phyloP scores from a whole-genome alignment of 2,888 invertebrate genomes.

The Leptinotarsa peninsularis region DNA sequence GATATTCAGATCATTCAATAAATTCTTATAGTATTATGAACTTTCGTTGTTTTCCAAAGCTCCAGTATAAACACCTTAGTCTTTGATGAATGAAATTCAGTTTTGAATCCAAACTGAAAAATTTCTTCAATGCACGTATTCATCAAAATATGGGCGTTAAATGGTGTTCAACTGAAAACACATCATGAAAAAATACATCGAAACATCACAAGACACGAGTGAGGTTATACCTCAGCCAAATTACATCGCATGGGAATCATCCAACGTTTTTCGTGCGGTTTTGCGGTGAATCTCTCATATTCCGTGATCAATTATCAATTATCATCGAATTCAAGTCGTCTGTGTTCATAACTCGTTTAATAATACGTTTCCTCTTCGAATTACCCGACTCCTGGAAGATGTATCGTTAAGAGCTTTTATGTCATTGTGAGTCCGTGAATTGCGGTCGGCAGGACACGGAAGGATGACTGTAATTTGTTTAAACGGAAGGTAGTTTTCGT shows the following conservation, averaged over 20 bases:
- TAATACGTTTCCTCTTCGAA: conserved; percentile 39
- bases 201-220: background rate
- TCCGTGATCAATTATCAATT: conserved; percentile 27
- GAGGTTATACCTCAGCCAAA: background rate
- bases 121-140: too few relatives aligned
- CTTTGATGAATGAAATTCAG: too few relatives aligned
- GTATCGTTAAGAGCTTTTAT: conserved; percentile 48
- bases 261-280: conserved; percentile 24
- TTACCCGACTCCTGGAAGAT: conserved; percentile 43
- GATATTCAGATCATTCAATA: too few relatives aligned
- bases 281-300: conserved; percentile 1
- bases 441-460: conserved; percentile 49
- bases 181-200: too few relatives aligned
- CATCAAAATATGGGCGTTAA: too few relatives aligned
- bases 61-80: too few relatives aligned
- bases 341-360: conserved; percentile 41
- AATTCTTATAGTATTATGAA: too few relatives aligned
- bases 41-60: too few relatives aligned
- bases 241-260: conserved; percentile 21
- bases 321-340: conserved; percentile 40
- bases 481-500: background rate
- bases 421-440: conserved; percentile 36
- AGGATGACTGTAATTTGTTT: conserved; percentile 38
- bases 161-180: too few relatives aligned
- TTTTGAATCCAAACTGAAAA: too few relatives aligned